Percentiles rank a stretch among this genome's conserved stretches.
Conservation (phyloP, 2,888 invertebrate species). For the Lasioglossum morio region DNA sequence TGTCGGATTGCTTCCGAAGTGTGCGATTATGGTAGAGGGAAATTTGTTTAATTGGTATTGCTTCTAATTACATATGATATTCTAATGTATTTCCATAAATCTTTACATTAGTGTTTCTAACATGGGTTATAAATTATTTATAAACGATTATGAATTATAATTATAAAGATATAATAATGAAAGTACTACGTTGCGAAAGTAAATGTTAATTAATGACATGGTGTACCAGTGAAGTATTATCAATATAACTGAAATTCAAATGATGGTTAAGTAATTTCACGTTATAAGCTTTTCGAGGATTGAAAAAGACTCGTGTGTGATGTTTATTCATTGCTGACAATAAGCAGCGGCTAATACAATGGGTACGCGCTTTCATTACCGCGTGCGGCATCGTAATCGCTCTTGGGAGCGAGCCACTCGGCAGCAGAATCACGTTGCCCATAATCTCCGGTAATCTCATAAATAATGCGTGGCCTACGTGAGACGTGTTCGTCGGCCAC, state of each 20-base stretch:
- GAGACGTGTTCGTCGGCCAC: slow-evolving; percentile 56
- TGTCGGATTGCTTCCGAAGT: background rate
- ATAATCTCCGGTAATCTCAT: slow-evolving; percentile 80
- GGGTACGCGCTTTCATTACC: slow-evolving; percentile 55
- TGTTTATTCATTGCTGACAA: slow-evolving; percentile 38
- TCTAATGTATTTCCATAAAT: background rate
- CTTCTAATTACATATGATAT: background rate
- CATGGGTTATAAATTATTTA: too few species aligned
- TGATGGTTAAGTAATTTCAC: background rate
- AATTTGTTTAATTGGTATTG: background rate
- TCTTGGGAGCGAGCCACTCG: slow-evolving; percentile 70
- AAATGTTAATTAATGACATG: too few species aligned
- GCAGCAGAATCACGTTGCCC: slow-evolving; percentile 76
- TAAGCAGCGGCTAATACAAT: slow-evolving; percentile 48
- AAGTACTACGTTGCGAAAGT: too few species aligned
- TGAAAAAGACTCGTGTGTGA: background rate
- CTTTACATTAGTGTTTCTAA: too few species aligned
- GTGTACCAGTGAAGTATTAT: too few species aligned
- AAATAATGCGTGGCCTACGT: slow-evolving; percentile 77
- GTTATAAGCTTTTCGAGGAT: background rate
- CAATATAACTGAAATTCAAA: background rate
- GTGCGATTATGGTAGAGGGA: background rate
- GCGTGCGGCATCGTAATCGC: slow-evolving; percentile 61
- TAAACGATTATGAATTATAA: too few species aligned
- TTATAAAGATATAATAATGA: too few species aligned